Evolutionary conservation across 2,797 vertebrate species (phyloP).

Genomic region (Characodon lateralis): DNA sequence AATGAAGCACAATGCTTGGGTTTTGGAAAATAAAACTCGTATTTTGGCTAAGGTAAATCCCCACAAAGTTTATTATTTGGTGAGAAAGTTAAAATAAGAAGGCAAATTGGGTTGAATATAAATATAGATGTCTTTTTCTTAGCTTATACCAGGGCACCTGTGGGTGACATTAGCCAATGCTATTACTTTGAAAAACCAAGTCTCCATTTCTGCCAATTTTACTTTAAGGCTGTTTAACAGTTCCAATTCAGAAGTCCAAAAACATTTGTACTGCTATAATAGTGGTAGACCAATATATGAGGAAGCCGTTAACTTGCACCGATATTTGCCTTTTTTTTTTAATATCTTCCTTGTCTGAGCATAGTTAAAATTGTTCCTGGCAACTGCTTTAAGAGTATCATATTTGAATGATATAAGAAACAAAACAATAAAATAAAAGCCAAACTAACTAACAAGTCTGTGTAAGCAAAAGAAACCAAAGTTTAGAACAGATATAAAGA

Average conservation of each 20-base stretch:
- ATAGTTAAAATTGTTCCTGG: too few relatives aligned
- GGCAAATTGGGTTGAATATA: background rate
- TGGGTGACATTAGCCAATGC: too few relatives aligned
- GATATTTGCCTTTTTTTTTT: background rate
- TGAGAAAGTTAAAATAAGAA: background rate
- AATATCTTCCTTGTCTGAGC: background rate
- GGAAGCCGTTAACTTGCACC: background rate
- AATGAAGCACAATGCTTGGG: background rate
- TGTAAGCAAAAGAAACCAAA: too few relatives aligned
- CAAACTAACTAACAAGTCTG: too few relatives aligned
- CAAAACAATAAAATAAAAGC: too few relatives aligned
- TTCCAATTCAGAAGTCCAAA: background rate
- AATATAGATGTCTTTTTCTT: background rate
- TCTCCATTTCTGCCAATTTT: background rate
- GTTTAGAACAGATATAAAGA: too few relatives aligned
- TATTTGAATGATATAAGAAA: too few relatives aligned
- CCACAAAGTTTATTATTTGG: background rate
- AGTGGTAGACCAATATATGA: background rate
- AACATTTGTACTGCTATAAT: background rate
- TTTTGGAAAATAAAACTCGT: slow-evolving; percentile 14
- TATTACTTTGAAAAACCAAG: too few relatives aligned
- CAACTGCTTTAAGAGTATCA: too few relatives aligned
- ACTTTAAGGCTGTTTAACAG: background rate
- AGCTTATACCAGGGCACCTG: background rate
- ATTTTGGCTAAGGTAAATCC: background rate